These are phyloP conservation scores for Montipora efflorescens DNA, from an alignment of 64 coral and sea anemone species.

Conservation along the genomic window DNA sequence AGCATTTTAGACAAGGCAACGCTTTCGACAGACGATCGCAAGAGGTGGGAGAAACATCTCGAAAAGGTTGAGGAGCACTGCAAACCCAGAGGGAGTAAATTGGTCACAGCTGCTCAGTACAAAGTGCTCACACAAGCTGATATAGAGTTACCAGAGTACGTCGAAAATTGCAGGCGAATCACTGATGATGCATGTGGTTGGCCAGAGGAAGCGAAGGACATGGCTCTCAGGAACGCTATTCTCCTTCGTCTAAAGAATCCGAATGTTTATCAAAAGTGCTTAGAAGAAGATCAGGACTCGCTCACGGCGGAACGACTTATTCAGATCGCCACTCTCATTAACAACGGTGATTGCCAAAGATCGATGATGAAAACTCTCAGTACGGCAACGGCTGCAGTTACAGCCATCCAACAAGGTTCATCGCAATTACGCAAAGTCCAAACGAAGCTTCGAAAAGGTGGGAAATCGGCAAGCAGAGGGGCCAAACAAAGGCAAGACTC, in stretches of 20 bases:
- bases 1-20: neutral
- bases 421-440: neutral
- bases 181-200: neutral
- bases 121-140: constrained; percentile 8
- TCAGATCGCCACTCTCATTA: neutral
- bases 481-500: no score
- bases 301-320: constrained; percentile 18
- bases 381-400: constrained; percentile 6
- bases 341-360: constrained; percentile 47
- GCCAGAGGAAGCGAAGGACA: constrained; percentile 4
- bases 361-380: constrained; percentile 27
- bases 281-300: neutral
- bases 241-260: constrained; percentile 9
- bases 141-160: constrained; percentile 20
- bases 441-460: constrained; percentile 1
- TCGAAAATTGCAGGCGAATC: neutral
- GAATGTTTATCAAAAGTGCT: constrained; percentile 4
- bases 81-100: constrained; percentile 7
- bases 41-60: neutral
- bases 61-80: neutral
- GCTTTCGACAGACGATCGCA: neutral
- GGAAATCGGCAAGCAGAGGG: neutral
- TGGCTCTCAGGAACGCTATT: constrained; percentile 18
- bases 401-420: constrained; percentile 15
- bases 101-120: neutral